Conservation (phyloP, 2,113 vertebrate species). For the Psephotus haematonotus region DNA sequence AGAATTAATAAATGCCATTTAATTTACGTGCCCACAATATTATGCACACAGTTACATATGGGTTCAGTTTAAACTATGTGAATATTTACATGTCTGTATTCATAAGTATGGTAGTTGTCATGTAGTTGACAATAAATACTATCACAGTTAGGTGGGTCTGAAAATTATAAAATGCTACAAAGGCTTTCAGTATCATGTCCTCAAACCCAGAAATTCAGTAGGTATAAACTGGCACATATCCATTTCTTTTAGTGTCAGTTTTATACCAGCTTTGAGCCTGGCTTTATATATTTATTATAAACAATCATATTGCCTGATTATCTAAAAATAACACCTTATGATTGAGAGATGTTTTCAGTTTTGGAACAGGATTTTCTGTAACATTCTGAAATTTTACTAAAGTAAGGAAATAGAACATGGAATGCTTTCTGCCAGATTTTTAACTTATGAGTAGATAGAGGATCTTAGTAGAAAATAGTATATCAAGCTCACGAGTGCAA, state of each 20-base stretch:
- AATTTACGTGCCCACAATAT: background rate
- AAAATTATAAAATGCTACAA: background rate
- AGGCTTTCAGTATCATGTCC: background rate
- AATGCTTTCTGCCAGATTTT: slow-evolving; percentile 18
- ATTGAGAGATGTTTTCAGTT: background rate
- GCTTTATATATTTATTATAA: background rate
- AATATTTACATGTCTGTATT: background rate
- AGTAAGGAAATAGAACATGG: background rate
- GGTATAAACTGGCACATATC: background rate
- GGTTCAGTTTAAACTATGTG: background rate
- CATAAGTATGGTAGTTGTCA: background rate
- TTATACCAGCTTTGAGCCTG: background rate
- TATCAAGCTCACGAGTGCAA: slow-evolving; percentile 18
- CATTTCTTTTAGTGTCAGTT: background rate
- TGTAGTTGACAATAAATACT: background rate
- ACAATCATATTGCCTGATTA: background rate
- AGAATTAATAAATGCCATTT: background rate
- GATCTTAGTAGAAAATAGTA: slow-evolving; percentile 41
- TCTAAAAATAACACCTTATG: background rate
- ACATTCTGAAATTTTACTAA: slow-evolving; percentile 29
- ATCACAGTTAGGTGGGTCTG: background rate
- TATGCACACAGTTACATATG: background rate
- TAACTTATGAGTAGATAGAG: slow-evolving; percentile 25
- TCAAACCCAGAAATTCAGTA: background rate
- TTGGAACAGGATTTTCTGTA: background rate